Conservation (phyloP, 2,113 vertebrate species). For the Ophthalmotilapia sp. region DNA sequence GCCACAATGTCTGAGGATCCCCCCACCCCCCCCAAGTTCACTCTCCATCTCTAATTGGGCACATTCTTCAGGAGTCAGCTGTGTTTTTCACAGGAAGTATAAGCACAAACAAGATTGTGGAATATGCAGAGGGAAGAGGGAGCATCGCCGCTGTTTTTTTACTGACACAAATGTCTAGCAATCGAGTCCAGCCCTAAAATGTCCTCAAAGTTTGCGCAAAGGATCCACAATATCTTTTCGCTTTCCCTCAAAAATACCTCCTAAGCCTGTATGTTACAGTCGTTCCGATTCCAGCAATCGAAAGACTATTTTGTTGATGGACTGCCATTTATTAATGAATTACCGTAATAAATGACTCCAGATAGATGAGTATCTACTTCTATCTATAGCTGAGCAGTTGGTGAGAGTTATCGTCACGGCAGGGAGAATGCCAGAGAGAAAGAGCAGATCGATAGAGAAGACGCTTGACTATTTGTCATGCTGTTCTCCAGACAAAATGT, state of each 20-base stretch:
- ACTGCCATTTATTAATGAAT: not conserved
- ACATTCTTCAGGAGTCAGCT: slow-evolving; percentile 61
- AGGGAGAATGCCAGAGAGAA: not conserved
- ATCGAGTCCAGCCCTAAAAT: slow-evolving; percentile 10
- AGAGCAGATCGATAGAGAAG: slow-evolving; percentile 43
- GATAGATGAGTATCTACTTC: not conserved
- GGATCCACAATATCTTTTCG: not conserved
- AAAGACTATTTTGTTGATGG: not conserved
- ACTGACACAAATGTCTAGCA: slow-evolving; percentile 38
- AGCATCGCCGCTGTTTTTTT: not conserved
- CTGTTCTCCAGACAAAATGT: slow-evolving; percentile 60
- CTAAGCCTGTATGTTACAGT: not conserved
- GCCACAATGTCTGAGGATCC: not conserved
- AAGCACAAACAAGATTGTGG: slow-evolving; percentile 42
- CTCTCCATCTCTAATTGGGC: slow-evolving; percentile 39
- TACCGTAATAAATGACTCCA: not conserved
- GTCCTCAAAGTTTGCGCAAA: not conserved
- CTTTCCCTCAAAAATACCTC: not conserved
- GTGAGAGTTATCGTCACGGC: slow-evolving; percentile 18
- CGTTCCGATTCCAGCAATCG: not conserved
- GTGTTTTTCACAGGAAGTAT: slow-evolving; percentile 56
- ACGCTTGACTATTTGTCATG: slow-evolving; percentile 52
- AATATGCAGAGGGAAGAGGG: not conserved
- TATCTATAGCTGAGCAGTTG: not conserved
- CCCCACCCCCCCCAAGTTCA: not conserved